A percentile compares a stretch with the other conserved stretches of the same genome.
Conservation (phyloP, 1,140 invertebrate species). For the Daktulosphaira vitifoliae region DNA sequence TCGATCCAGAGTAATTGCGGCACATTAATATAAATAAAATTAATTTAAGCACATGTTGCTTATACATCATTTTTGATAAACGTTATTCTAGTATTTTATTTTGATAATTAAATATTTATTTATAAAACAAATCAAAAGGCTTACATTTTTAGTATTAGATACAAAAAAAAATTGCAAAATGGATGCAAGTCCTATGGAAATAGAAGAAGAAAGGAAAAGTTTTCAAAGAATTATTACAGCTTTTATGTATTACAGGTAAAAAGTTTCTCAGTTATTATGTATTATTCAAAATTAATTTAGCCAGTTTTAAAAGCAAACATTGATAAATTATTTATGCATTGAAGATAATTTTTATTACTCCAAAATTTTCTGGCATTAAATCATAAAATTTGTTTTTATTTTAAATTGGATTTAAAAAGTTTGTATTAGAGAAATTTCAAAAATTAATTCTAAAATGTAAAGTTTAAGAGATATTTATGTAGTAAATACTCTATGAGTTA, state of each 20-base stretch:
- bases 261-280: background rate
- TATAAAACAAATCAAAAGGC: no score
- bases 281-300: background rate
- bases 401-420: no score
- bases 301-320: background rate
- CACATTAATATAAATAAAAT: background rate
- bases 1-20: no score
- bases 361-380: background rate
- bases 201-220: constrained; percentile 36
- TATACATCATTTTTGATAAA: background rate
- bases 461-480: no score
- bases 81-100: background rate
- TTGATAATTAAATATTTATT: background rate
- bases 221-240: constrained; percentile 34
- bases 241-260: constrained; percentile 35
- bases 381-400: background rate
- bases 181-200: background rate
- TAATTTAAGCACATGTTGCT: constrained; percentile 16
- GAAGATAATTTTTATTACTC: background rate
- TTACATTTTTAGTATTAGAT: no score
- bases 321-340: background rate
- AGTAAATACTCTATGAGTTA: no score
- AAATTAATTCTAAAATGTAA: no score
- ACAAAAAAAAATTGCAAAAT: no score
- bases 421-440: no score